phyloP scores from a whole-genome alignment of 2,888 invertebrate species.

The Drosophila kanekoi region DNA sequence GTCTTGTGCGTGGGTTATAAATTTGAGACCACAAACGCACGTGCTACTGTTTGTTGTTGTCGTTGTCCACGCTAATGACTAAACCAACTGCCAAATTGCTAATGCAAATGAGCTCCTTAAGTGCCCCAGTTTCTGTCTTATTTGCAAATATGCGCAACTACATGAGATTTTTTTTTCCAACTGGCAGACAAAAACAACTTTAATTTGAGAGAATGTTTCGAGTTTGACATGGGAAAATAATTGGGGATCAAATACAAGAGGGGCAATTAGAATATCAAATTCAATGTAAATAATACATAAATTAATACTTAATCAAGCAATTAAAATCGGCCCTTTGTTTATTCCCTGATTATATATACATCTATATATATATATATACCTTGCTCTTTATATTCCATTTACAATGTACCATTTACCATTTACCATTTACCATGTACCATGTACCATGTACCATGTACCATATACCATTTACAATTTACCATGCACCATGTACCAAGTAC shows the following conservation, averaged over 20 bases:
- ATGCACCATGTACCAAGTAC: too few relatives aligned
- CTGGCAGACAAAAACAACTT: conserved; percentile 16
- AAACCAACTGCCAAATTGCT: conserved; percentile 53
- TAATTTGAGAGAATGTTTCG: conserved; percentile 5
- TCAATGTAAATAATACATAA: not conserved
- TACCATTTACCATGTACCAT: too few relatives aligned
- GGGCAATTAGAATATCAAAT: not conserved
- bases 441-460: too few relatives aligned
- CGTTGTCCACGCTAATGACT: conserved; percentile 51
- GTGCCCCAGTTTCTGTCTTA: conserved; percentile 47
- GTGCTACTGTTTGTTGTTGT: conserved; percentile 62
- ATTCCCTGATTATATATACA: not conserved
- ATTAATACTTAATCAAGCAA: not conserved
- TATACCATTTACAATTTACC: too few relatives aligned
- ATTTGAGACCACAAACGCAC: conserved; percentile 60
- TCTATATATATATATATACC: not conserved
- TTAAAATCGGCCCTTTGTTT: not conserved
- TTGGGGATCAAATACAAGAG: not conserved
- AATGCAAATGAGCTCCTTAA: conserved; percentile 64
- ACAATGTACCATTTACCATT: too few relatives aligned
- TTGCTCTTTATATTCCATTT: not conserved
- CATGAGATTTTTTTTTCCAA: conserved; percentile 6
- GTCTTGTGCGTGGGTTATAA: conserved; percentile 72
- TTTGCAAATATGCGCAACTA: conserved; percentile 11
- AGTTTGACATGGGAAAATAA: conserved; percentile 26